phyloP scores from a whole-genome alignment of 2,888 invertebrate species.

The Drosophila macrospina region DNA sequence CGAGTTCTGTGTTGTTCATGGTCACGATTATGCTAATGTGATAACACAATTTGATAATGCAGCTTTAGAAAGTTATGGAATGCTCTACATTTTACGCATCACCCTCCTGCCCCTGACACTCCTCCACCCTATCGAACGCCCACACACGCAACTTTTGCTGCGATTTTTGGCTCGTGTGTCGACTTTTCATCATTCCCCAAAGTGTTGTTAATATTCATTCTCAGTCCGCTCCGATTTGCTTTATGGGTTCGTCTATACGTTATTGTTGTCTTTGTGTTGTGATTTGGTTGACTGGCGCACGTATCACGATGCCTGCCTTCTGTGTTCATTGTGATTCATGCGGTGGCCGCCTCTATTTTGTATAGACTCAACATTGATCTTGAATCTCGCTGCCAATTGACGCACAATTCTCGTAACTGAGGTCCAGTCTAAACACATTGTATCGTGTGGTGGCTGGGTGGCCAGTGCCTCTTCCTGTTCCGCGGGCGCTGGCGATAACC shows the following conservation, averaged over 20 bases:
- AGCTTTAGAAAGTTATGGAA: constrained; percentile 71
- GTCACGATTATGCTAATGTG: constrained; percentile 74
- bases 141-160: constrained; percentile 31
- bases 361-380: constrained; percentile 73
- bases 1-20: constrained; percentile 28
- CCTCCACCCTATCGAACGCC: constrained; percentile 24
- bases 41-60: constrained; percentile 64
- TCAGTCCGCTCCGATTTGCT: constrained; percentile 33
- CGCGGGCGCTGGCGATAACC: constrained; percentile 48
- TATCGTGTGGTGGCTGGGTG: constrained; percentile 4
- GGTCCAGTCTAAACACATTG: constrained; percentile 25
- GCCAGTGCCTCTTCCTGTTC: constrained; percentile 63
- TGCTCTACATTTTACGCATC: constrained; percentile 69
- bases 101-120: background rate
- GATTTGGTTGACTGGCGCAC: constrained; percentile 30
- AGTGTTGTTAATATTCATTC: constrained; percentile 30
- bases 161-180: constrained; percentile 16
- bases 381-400: constrained; percentile 69
- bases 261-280: constrained; percentile 5
- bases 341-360: constrained; percentile 44
- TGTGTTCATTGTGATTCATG: constrained; percentile 74
- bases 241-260: constrained; percentile 41
- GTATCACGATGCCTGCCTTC: constrained; percentile 27
- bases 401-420: constrained; percentile 29
- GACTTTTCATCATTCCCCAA: constrained; percentile 42